Conservation (phyloP, 2,888 invertebrate genomes). For the Brachyopa scutellaris region DNA sequence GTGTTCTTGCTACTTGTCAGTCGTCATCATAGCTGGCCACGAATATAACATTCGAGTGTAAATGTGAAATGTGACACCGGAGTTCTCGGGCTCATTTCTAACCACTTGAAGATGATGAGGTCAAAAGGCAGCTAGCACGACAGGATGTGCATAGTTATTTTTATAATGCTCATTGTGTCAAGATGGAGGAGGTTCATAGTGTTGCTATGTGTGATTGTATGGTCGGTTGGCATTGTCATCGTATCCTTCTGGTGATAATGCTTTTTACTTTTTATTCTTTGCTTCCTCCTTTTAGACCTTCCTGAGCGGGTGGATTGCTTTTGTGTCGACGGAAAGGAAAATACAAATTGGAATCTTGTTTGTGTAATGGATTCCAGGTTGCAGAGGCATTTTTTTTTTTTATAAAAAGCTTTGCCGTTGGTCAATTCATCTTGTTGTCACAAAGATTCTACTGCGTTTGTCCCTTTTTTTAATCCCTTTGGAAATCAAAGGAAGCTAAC, state of each 20-base stretch:
- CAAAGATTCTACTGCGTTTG: neutral
- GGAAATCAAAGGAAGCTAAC: slow-evolving; percentile 2
- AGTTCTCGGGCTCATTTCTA: slow-evolving; percentile 51
- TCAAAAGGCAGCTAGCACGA: slow-evolving; percentile 40
- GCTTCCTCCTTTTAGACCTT: neutral
- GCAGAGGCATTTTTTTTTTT: neutral
- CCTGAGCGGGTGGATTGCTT: slow-evolving; percentile 33
- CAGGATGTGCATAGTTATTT: slow-evolving; percentile 56
- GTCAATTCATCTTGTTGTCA: slow-evolving; percentile 16
- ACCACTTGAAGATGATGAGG: slow-evolving; percentile 62
- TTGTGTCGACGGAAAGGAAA: slow-evolving; percentile 1
- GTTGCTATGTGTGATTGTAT: neutral
- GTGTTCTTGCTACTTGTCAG: too few species aligned
- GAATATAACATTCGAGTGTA: slow-evolving; percentile 53
- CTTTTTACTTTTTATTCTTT: slow-evolving; percentile 14
- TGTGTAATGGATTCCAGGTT: slow-evolving; percentile 20
- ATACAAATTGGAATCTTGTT: slow-evolving; percentile 39
- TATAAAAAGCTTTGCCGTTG: slow-evolving; percentile 9
- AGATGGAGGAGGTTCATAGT: too few species aligned
- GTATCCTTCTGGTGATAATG: too few species aligned
- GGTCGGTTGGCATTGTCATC: slow-evolving; percentile 44
- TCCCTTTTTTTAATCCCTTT: neutral
- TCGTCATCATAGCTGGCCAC: neutral
- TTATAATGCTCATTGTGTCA: slow-evolving; percentile 34
- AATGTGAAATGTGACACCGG: slow-evolving; percentile 60